These are phyloP conservation scores for Sebastes jordani DNA, from an alignment of 2,797 vertebrate genomes.

Conservation along the genomic window DNA sequence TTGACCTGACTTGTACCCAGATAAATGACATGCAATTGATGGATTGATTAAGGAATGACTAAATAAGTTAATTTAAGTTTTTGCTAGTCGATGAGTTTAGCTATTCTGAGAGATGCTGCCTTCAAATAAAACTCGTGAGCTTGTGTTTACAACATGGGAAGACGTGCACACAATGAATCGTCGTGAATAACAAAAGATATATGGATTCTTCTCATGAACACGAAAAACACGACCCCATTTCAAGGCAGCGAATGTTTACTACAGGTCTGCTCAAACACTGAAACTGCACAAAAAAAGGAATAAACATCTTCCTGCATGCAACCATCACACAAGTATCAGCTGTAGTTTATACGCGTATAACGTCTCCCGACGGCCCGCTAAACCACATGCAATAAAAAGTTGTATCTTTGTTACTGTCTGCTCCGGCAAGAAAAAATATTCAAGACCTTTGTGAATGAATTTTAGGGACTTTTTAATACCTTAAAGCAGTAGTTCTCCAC, in stretches of 20 bases:
- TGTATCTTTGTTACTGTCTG: neutral
- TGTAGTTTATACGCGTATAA: neutral
- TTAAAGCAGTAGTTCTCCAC: neutral
- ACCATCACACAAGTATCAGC: neutral
- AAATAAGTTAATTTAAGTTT: neutral
- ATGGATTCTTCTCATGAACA: too few relatives aligned
- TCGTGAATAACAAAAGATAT: too few relatives aligned
- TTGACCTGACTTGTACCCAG: neutral
- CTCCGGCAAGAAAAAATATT: too few relatives aligned
- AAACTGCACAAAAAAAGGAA: neutral
- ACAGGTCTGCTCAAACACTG: neutral
- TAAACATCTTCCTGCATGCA: neutral
- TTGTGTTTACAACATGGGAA: too few relatives aligned
- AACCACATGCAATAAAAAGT: neutral
- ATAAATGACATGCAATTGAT: neutral
- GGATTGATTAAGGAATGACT: neutral
- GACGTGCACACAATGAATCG: too few relatives aligned
- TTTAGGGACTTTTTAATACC: neutral
- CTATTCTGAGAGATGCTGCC: neutral
- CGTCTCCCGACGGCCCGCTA: too few relatives aligned
- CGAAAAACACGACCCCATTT: too few relatives aligned
- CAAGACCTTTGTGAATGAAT: neutral
- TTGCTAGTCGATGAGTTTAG: neutral
- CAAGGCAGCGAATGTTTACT: too few relatives aligned
- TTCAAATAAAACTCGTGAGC: too few relatives aligned